Percentiles rank a stretch among this genome's conserved stretches.
phyloP scores from a whole-genome alignment of 2,888 invertebrate species.

The Trissoscelio sp. region DNA sequence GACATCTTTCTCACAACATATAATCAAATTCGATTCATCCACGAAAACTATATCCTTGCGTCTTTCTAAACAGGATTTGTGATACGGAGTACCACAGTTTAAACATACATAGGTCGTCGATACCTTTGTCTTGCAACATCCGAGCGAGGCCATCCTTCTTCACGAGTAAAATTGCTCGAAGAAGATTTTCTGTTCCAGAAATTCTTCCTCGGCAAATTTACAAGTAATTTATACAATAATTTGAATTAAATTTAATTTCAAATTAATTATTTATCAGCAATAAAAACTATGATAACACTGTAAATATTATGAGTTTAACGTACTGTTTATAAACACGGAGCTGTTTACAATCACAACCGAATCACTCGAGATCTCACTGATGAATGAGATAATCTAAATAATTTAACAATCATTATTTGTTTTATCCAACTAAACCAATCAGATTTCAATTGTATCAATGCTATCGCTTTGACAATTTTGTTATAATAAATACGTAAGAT shows the following conservation, averaged over 20 bases:
- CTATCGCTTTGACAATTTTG: too few species aligned
- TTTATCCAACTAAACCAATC: too few species aligned
- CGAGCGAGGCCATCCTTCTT: background rate
- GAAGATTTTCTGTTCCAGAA: too few species aligned
- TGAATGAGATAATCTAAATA: too few species aligned
- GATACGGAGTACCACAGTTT: slow-evolving; percentile 1
- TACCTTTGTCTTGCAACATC: background rate
- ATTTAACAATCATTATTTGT: too few species aligned
- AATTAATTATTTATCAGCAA: background rate
- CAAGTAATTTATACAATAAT: background rate
- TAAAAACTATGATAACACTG: background rate
- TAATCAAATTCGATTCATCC: background rate
- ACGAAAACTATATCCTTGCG: background rate
- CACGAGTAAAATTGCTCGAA: too few species aligned
- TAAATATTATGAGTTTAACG: background rate
- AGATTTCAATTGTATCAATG: too few species aligned
- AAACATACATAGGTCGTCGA: background rate
- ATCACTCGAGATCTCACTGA: slow-evolving; percentile 79
- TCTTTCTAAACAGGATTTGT: slow-evolving; percentile 7
- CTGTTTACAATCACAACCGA: too few species aligned
- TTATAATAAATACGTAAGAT: background rate
- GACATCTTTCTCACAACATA: background rate
- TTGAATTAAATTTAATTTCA: background rate
- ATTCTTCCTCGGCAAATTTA: too few species aligned
- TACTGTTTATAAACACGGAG: background rate